Evolutionary conservation across 2,888 invertebrate species (phyloP).

Genomic region (Heliconius aoede): DNA sequence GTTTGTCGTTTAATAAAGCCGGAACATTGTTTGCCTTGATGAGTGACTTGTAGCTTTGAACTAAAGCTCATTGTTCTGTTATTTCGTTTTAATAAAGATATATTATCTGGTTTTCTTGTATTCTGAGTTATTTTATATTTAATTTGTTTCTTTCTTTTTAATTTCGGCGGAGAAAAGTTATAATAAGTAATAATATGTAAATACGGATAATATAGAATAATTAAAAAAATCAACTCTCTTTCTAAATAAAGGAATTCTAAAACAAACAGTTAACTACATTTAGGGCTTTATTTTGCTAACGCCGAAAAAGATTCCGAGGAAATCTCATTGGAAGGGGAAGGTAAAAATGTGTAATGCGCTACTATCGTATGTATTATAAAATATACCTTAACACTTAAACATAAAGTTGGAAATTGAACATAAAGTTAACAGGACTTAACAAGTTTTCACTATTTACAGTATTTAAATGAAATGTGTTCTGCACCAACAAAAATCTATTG

Average conservation of each 20-base stretch:
- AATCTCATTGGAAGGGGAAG: slow-evolving; percentile 11
- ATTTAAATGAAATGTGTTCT: slow-evolving; percentile 7
- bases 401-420: background rate
- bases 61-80: background rate
- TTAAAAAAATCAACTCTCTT: background rate
- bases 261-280: slow-evolving; percentile 31
- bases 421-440: background rate
- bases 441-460: slow-evolving; percentile 14
- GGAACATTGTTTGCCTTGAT: slow-evolving; percentile 6
- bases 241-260: background rate
- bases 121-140: background rate
- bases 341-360: background rate
- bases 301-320: slow-evolving; percentile 28
- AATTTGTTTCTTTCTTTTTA: no score
- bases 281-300: slow-evolving; percentile 31
- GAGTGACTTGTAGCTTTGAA: slow-evolving; percentile 9
- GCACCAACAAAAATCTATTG: background rate
- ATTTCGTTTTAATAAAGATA: background rate
- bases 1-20: slow-evolving; percentile 8
- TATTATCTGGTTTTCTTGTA: background rate
- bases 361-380: background rate
- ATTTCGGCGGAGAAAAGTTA: no score
- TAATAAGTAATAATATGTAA: no score
- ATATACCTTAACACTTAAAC: background rate
- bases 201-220: background rate